Conservation (phyloP, 2,797 vertebrate species). For the Delichon dasypus region DNA sequence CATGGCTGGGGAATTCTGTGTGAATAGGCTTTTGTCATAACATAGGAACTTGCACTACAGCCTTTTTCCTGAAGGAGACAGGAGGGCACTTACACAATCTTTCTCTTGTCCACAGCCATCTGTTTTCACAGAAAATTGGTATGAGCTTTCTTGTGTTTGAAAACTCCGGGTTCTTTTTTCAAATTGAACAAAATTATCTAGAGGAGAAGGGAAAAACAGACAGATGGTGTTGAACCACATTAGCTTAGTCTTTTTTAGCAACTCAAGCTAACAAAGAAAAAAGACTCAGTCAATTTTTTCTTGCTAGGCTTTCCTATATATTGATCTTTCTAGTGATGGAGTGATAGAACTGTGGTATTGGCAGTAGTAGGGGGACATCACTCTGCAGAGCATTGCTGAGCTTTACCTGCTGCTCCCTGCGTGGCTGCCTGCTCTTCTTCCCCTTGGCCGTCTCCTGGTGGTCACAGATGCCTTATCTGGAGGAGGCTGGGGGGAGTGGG, state of each 20-base stretch:
- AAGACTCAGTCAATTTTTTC: not conserved
- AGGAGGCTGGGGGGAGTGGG: not conserved
- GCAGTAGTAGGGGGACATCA: not conserved
- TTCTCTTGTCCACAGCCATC: not conserved
- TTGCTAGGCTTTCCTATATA: not conserved
- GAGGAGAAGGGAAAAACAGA: not conserved
- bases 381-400: not conserved
- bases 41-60: slow-evolving; percentile 43
- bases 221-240: not conserved
- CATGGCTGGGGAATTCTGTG: slow-evolving; percentile 52
- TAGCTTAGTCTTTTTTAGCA: not conserved
- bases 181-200: not conserved
- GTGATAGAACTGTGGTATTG: not conserved
- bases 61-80: slow-evolving; percentile 10
- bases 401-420: not conserved
- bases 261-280: not conserved
- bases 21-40: slow-evolving; percentile 52
- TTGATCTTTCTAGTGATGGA: not conserved
- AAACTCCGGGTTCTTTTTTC: not conserved
- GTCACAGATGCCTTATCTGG: not conserved
- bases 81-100: not conserved
- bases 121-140: slow-evolving; percentile 22
- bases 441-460: not conserved
- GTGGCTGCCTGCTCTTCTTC: not conserved
- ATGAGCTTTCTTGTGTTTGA: slow-evolving; percentile 6